A percentile compares a stretch with the other conserved stretches of the same genome.
Evolutionary conservation across 2,888 invertebrate genomes (phyloP).

Genomic region (Acronicta aceris): DNA sequence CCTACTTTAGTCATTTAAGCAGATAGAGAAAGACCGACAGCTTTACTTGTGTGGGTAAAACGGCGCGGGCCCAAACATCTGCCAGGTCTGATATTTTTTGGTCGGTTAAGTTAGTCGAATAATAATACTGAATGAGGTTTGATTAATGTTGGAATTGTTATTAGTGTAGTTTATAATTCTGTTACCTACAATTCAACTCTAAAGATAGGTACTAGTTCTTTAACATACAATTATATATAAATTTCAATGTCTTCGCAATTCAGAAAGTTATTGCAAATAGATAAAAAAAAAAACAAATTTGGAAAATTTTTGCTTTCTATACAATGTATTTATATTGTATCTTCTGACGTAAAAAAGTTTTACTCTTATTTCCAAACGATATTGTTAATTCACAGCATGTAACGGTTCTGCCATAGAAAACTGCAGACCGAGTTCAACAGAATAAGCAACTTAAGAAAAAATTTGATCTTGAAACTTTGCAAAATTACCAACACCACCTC

Average conservation of each 20-base stretch:
- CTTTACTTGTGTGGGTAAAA: constrained; percentile 65
- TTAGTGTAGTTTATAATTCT: constrained; percentile 32
- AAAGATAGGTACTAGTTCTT: not conserved
- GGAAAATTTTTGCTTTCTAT: too few relatives aligned
- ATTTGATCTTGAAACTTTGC: constrained; percentile 69
- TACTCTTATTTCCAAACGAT: constrained; percentile 48
- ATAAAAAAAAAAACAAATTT: not conserved
- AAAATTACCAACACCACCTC: constrained; percentile 35
- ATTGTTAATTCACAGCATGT: constrained; percentile 65
- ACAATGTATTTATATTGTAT: not conserved
- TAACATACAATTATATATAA: too few relatives aligned
- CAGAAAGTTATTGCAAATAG: not conserved
- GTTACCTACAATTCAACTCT: constrained; percentile 23
- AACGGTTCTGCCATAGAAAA: constrained; percentile 80
- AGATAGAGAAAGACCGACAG: constrained; percentile 57
- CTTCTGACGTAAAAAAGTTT: not conserved
- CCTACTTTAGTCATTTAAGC: constrained; percentile 27
- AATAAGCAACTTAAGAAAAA: constrained; percentile 59
- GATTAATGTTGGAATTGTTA: constrained; percentile 59
- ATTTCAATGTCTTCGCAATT: not conserved
- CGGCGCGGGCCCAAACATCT: constrained; percentile 84
- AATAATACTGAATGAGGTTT: constrained; percentile 70
- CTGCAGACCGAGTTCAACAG: constrained; percentile 63
- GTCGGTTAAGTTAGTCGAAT: constrained; percentile 71
- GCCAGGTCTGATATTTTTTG: constrained; percentile 81